Evolutionary conservation across 2,113 vertebrate species (phyloP), one percentile per base, ranked within the genome.

Genomic region (Melozone crissalis): DNA sequence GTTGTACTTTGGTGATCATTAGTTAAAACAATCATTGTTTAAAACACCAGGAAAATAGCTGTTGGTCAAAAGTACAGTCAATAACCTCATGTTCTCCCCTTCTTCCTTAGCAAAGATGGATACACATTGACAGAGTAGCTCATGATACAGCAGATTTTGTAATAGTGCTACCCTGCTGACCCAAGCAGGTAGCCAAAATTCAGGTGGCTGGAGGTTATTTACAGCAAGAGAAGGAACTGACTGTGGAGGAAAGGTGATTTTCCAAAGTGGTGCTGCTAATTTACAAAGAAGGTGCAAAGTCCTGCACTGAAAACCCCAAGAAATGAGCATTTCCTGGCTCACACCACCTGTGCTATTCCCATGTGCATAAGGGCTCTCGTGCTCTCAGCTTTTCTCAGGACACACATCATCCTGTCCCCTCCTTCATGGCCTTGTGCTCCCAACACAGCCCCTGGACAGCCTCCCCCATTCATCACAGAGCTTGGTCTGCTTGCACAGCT

Each of bases 61-160:
- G 62, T 74, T 35, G 92, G 92, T 88, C 20, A 2, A 93, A 94
- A 94, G 82, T 80, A n/a, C 67, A 85, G 59, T 51, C 83, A 88
- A 93, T 97, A 96, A 95, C 83, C 76, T 93, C 49, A 37, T 39
- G 76, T 65, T 94, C 90, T 87, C 82, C 68, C 57, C 44, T 72
- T 87, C 82, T 51, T 58, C 87, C 79, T 74, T 43, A 86, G 82
- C 82, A 80, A 73, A 95, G 94, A 91, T 84, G 89, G 72, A 86
- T 94, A 94, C 83, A 92, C 88, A 96, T 93, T 95, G 94, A 96
- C 94, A 95, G 94, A 92, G 83, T 11, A 51, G 51, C 5, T 94
- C 79, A 90, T 93, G 94, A 96, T 73, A n/a, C 92, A 88, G 96
- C 96, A 95, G 68, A 90, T 94, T 93, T 76, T 80, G 84, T 62